Evolutionary conservation across 2,113 vertebrate genomes (phyloP), one percentile per base, ranked within the genome.

Genomic region (Psilopsiagon aurifrons): DNA sequence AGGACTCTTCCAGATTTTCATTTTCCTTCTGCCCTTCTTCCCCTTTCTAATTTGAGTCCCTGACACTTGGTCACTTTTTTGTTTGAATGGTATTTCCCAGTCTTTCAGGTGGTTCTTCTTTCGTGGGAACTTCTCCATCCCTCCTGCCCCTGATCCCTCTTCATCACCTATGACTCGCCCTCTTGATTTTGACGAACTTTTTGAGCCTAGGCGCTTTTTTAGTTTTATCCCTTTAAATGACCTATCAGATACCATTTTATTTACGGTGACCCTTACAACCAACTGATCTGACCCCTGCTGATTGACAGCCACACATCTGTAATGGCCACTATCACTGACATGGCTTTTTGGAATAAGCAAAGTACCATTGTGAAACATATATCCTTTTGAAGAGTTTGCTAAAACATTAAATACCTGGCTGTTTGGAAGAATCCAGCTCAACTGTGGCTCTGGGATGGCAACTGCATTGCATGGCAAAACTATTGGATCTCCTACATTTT

Each of bases 301-400:
- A 95, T 99, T 99, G 64, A 98, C 73, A 17, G 99, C 99, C 19
- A 99, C 95, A 16, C 99, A 99, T 54, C 97, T 98, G 96, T 99
- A 99, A 95, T 98, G 86, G 28, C 99, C 99, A 39, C 93, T 98
- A 28, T 99, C 98, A 17, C 91, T 90, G 11, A 96, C 25, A 4
- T 97, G 98, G 73, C 97, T 93, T 55, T 97, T 93, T 35, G 97
- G 95, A 81, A 99, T 98, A 27, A 97, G 60, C 11, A 99, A 97
- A 1, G 98, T 98, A 17, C 99, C 99, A 3, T 99, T 98, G 29
- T 97, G 62, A 35, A 96, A 88, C 43, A 99, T 13, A 29, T 85
- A 96, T 1, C 83, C 95, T 44, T 97, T 97, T 7, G 98, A 98
- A 6, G 97, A 95, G 73, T 98, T 99, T 35, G 97, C 94, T 9